Percentiles rank a stretch among this genome's conserved stretches.
Evolutionary conservation across 2,797 vertebrate species (phyloP).

Genomic region (Glyptemys insculpta): DNA sequence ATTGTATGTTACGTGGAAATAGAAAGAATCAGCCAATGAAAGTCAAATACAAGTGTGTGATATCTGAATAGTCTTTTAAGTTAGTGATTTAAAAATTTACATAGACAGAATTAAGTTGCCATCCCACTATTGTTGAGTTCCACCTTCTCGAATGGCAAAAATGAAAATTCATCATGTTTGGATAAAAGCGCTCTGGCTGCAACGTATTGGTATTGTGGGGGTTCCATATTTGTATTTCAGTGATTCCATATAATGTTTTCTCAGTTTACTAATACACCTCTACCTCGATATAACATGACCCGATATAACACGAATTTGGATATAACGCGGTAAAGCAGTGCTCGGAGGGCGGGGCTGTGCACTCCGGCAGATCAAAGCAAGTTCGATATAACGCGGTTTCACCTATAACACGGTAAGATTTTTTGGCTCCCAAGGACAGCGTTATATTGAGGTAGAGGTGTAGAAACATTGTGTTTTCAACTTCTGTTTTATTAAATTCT

Average conservation of each 20-base stretch:
- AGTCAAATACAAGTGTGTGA: background rate
- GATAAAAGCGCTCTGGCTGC: background rate
- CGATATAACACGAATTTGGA: no score
- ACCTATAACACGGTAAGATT: no score
- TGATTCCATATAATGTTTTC: background rate
- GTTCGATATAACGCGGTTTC: no score
- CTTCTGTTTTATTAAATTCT: background rate
- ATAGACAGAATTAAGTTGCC: background rate
- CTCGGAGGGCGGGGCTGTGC: no score
- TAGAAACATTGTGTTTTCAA: background rate
- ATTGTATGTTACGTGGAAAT: slow-evolving; percentile 37
- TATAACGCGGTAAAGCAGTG: no score
- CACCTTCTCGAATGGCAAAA: background rate
- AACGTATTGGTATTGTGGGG: background rate
- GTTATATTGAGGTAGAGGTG: no score
- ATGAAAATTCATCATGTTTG: background rate
- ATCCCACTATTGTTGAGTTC: background rate
- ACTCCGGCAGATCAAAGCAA: no score
- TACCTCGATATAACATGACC: no score
- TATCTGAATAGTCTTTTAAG: slow-evolving; percentile 19
- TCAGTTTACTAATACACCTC: background rate
- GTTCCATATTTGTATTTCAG: background rate
- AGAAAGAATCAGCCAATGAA: background rate
- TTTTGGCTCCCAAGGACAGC: no score
- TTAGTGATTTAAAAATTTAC: background rate